Conservation (phyloP, 1,140 invertebrate species). For the Druon quercuslanigerum region DNA sequence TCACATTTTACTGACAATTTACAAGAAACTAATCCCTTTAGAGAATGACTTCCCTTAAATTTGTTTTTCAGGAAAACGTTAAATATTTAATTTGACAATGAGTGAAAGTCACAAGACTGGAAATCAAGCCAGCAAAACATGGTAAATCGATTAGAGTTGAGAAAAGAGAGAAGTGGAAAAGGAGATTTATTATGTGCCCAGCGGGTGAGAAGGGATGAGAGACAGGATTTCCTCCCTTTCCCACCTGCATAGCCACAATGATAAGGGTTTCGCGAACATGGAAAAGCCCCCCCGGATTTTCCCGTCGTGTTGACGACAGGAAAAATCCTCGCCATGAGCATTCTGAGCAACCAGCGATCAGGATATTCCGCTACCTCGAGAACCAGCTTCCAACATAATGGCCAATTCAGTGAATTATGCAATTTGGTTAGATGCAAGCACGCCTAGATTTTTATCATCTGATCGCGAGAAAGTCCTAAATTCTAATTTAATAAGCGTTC, state of each 20-base stretch:
- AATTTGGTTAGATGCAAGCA: not conserved
- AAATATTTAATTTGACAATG: not conserved
- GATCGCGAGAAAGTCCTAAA: no score
- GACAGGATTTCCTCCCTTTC: slow-evolving; percentile 33
- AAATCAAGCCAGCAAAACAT: not conserved
- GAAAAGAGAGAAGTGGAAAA: slow-evolving; percentile 33
- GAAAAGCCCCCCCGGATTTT: slow-evolving; percentile 55
- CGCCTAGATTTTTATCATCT: not conserved
- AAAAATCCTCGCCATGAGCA: slow-evolving; percentile 31
- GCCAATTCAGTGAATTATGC: not conserved
- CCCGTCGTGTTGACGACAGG: slow-evolving; percentile 50
- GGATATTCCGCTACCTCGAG: not conserved
- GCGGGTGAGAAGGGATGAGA: not conserved
- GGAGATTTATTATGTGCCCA: slow-evolving; percentile 33
- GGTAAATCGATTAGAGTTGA: slow-evolving; percentile 39
- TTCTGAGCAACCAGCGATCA: slow-evolving; percentile 9
- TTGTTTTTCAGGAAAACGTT: not conserved
- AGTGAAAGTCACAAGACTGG: slow-evolving; percentile 2
- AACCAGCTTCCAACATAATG: slow-evolving; percentile 39
- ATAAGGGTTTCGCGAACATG: slow-evolving; percentile 53
- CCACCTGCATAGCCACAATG: slow-evolving; percentile 44
- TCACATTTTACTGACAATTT: no score
- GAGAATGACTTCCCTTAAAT: no score
- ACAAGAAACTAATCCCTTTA: no score
- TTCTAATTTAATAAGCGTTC: no score